Percentiles rank a stretch among this genome's conserved stretches.
Evolutionary conservation across 1,140 invertebrate genomes (phyloP).

Genomic region (Eumeta japonica): DNA sequence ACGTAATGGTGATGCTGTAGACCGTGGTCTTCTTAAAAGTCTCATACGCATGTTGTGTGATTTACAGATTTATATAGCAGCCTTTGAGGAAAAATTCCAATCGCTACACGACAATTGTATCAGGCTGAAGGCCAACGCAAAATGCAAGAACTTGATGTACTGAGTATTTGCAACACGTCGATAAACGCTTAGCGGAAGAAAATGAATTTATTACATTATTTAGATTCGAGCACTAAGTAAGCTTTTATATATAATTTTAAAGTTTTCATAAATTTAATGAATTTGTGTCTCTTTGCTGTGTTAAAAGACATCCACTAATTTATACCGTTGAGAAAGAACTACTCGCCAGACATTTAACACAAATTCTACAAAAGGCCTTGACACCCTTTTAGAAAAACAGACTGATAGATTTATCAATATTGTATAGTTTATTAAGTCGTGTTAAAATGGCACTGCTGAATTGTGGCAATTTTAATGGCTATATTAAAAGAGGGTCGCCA

Average conservation of each 20-base stretch:
- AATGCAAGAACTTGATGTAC: constrained; percentile 92
- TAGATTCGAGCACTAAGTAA: constrained; percentile 90
- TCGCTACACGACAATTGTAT: constrained; percentile 90
- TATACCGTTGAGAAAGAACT: constrained; percentile 93
- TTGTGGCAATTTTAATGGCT: constrained; percentile 89
- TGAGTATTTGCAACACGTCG: constrained; percentile 91
- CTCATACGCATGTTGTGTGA: constrained; percentile 97
- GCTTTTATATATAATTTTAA: no score
- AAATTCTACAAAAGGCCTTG: constrained; percentile 93
- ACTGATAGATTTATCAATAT: constrained; percentile 78
- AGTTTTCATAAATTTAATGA: no score
- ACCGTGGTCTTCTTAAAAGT: constrained; percentile 90
- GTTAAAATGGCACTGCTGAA: constrained; percentile 91
- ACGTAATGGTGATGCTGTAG: constrained; percentile 92
- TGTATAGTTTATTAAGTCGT: constrained; percentile 86
- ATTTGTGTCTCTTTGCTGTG: no score
- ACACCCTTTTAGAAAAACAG: constrained; percentile 90
- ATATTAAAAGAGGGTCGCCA: constrained; percentile 93
- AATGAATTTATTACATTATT: constrained; percentile 90
- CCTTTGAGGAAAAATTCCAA: constrained; percentile 93
- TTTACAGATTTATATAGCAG: constrained; percentile 93
- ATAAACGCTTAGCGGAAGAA: constrained; percentile 93
- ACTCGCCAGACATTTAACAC: constrained; percentile 86
- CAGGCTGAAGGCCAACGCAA: constrained; percentile 87
- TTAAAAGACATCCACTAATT: constrained; percentile 89